phyloP scores from a whole-genome alignment of 2,797 vertebrate species.

The Tragopan temminckii region DNA sequence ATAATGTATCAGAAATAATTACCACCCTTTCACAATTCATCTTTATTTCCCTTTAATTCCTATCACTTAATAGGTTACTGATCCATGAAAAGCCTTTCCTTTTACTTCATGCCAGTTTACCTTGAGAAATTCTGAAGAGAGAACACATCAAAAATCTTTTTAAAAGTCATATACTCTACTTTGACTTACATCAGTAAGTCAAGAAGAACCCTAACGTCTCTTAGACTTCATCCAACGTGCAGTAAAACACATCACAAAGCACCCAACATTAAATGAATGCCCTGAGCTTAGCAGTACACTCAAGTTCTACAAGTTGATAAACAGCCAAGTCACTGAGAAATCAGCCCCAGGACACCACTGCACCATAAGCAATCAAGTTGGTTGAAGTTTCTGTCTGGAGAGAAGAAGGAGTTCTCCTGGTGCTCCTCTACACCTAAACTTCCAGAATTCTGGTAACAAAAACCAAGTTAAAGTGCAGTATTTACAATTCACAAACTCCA shows the following conservation, averaged over 20 bases:
- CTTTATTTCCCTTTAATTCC: background rate
- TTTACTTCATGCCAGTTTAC: background rate
- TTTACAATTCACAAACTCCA: background rate
- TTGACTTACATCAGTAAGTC: background rate
- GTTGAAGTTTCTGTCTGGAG: background rate
- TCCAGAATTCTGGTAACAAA: background rate
- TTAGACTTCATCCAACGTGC: background rate
- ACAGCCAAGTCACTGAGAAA: background rate
- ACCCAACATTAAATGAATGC: background rate
- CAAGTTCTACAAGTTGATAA: background rate
- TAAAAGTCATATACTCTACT: background rate
- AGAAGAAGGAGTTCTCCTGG: background rate
- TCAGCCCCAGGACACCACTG: background rate
- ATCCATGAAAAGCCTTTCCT: background rate
- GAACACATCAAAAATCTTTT: background rate
- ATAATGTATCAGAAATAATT: background rate
- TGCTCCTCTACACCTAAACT: background rate
- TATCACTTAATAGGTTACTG: background rate
- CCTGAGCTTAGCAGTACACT: background rate
- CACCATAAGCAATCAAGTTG: background rate
- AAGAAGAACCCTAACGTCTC: background rate
- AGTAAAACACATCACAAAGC: background rate
- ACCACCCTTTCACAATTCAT: background rate
- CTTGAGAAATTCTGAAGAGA: background rate
- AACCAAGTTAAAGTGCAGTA: accelerated